These are phyloP conservation scores for Eublepharis macularius DNA, from an alignment of 2,113 vertebrate species.

Conservation along the genomic window DNA sequence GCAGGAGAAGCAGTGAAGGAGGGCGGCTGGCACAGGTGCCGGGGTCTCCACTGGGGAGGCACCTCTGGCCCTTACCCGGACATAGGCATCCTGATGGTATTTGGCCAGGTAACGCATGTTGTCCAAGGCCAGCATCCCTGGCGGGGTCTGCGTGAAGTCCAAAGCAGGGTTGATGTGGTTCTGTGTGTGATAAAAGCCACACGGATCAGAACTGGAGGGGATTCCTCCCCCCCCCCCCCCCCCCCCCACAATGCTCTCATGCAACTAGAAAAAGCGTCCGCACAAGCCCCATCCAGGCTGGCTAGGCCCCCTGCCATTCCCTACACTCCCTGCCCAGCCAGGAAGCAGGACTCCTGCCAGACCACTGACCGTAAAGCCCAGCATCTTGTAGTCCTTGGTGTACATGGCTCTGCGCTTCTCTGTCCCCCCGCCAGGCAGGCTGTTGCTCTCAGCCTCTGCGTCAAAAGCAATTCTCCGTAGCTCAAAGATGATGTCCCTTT, in stretches of 20 bases:
- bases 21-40: not conserved
- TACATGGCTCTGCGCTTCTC: conserved; percentile 97
- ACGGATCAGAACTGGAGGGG: rapidly evolving
- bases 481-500: conserved; percentile 96
- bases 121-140: conserved; percentile 95
- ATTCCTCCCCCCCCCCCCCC: rapidly evolving
- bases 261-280: not conserved
- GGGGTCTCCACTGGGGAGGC: not conserved
- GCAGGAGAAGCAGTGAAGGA: not conserved
- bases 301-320: not conserved
- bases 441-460: conserved; percentile 87
- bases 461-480: conserved; percentile 95
- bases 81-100: conserved; percentile 95
- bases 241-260: not conserved
- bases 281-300: not conserved
- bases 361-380: conserved; percentile 92
- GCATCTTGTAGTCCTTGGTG: conserved; percentile 98
- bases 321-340: not conserved
- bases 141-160: conserved; percentile 97
- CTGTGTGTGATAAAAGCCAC: conserved; percentile 61
- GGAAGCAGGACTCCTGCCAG: not conserved
- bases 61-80: conserved; percentile 78
- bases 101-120: conserved; percentile 98
- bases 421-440: conserved; percentile 76
- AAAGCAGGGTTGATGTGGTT: conserved; percentile 96